These are phyloP conservation scores for Amaurobius ferox DNA, from an alignment of 2,888 invertebrate species.

Conservation along the genomic window DNA sequence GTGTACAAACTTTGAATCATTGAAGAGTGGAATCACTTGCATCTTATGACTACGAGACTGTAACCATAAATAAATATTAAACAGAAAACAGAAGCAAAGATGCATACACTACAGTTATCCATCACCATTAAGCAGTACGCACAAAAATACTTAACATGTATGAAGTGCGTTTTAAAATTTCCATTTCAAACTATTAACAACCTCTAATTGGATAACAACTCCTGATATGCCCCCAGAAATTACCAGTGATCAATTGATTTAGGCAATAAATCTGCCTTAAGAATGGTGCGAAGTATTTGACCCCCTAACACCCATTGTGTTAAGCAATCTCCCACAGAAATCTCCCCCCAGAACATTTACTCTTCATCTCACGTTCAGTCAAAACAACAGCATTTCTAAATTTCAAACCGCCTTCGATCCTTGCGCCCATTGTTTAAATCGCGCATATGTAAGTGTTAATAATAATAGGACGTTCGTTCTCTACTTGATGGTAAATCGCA, in stretches of 20 bases:
- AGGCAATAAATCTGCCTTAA: conserved; percentile 7
- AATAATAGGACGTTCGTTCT: conserved; percentile 45
- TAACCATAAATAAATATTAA: too few relatives aligned
- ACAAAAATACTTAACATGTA: not conserved
- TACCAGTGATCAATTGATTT: conserved; percentile 7
- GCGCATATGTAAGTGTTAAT: conserved; percentile 39
- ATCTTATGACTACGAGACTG: too few relatives aligned
- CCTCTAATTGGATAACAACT: conserved; percentile 2
- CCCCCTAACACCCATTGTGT: conserved; percentile 3
- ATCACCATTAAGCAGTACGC: too few relatives aligned
- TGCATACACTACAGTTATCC: too few relatives aligned
- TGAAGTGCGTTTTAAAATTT: not conserved
- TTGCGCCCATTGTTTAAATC: conserved; percentile 47
- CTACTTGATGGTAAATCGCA: conserved; percentile 47
- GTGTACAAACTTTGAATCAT: too few relatives aligned
- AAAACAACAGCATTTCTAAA: conserved; percentile 30
- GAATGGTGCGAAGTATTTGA: conserved; percentile 7
- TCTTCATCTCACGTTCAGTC: conserved; percentile 53
- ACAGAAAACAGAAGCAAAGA: too few relatives aligned
- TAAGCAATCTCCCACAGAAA: conserved; percentile 8
- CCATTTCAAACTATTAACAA: conserved; percentile 6
- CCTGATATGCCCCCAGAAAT: conserved; percentile 2
- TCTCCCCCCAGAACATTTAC: conserved; percentile 18
- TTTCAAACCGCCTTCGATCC: conserved; percentile 17
- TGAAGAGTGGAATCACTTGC: too few relatives aligned